phyloP scores from a whole-genome alignment of 2,797 vertebrate species.

The Danio aesculapii region DNA sequence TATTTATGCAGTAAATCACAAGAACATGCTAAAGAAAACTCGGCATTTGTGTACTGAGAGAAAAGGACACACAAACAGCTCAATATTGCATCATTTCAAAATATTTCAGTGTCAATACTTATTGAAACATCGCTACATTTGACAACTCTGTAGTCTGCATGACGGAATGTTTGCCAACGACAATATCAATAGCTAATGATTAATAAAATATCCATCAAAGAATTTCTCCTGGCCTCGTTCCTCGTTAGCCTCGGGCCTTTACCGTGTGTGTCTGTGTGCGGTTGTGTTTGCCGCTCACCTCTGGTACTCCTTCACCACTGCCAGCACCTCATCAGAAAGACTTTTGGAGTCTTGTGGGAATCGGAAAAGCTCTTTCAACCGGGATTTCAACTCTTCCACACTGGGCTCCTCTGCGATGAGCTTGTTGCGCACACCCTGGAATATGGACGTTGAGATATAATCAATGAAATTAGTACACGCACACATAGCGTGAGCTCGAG shows the following conservation, averaged over 20 bases:
- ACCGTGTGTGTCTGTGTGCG: not conserved
- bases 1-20: too few relatives aligned
- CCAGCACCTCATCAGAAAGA: conserved; percentile 83
- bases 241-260: not conserved
- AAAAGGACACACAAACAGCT: too few relatives aligned
- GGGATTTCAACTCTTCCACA: conserved; percentile 83
- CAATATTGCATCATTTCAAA: too few relatives aligned
- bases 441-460: not conserved
- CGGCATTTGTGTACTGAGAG: too few relatives aligned
- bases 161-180: conserved; percentile 11
- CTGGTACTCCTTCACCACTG: conserved; percentile 87
- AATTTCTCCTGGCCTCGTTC: not conserved
- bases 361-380: conserved; percentile 87
- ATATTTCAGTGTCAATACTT: too few relatives aligned
- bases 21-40: too few relatives aligned
- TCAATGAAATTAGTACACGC: conserved; percentile 6
- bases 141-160: not conserved
- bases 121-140: too few relatives aligned
- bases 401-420: conserved; percentile 83
- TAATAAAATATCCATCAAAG: conserved; percentile 45
- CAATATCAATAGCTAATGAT: conserved; percentile 36
- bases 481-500: not conserved
- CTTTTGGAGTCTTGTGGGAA: conserved; percentile 82
- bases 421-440: conserved; percentile 79
- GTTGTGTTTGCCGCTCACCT: conserved; percentile 77